phyloP scores from a whole-genome alignment of 2,113 vertebrate genomes.

The Nesogale talazaci region DNA sequence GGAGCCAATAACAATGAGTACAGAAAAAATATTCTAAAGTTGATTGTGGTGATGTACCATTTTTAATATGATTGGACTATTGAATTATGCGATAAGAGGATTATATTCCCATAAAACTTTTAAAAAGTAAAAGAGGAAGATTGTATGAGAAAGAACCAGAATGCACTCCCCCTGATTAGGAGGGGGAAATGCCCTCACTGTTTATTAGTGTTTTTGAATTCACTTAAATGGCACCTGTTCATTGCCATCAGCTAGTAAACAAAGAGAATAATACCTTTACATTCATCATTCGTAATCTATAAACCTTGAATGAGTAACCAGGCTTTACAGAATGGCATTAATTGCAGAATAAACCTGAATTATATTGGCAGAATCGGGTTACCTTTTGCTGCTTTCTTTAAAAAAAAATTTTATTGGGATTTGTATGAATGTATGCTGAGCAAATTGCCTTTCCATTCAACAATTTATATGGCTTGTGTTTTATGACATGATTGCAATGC shows the following conservation, averaged over 20 bases:
- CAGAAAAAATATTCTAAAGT: too few relatives aligned
- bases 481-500: too few relatives aligned
- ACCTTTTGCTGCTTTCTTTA: background rate
- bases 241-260: slow-evolving; percentile 13
- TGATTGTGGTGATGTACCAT: too few relatives aligned
- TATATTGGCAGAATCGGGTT: slow-evolving; percentile 13
- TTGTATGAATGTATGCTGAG: too few relatives aligned
- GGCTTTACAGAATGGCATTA: slow-evolving; percentile 2
- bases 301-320: background rate
- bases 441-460: too few relatives aligned
- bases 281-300: slow-evolving; percentile 19
- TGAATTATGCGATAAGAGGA: too few relatives aligned
- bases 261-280: background rate
- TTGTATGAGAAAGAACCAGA: background rate
- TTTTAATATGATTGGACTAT: too few relatives aligned
- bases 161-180: background rate
- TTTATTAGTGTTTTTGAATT: slow-evolving; percentile 43
- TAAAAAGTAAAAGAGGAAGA: background rate
- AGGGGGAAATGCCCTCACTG: background rate
- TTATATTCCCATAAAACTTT: too few relatives aligned
- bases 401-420: too few relatives aligned
- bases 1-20: too few relatives aligned
- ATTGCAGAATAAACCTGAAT: slow-evolving; percentile 18
- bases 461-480: too few relatives aligned
- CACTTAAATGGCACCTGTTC: slow-evolving; percentile 21